Conservation (phyloP, 2,888 invertebrate genomes). For the Calameuta filiformis region DNA sequence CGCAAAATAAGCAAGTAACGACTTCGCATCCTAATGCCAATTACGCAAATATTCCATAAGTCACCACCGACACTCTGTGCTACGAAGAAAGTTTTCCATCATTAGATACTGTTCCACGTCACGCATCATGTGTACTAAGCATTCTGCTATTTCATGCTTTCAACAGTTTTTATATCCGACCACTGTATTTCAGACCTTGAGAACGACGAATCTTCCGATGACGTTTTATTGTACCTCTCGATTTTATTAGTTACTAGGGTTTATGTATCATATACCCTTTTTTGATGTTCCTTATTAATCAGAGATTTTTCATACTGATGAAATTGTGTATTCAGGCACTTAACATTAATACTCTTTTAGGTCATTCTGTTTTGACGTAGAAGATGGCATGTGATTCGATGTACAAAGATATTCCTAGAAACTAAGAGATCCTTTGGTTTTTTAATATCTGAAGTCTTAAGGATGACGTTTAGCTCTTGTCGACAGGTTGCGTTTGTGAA, state of each 20-base stretch:
- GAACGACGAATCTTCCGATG: neutral
- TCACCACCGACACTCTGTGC: neutral
- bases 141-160: neutral
- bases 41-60: conserved; percentile 14
- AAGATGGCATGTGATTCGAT: neutral
- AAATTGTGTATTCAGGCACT: neutral
- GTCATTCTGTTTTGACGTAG: neutral
- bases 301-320: neutral
- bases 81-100: conserved; percentile 8
- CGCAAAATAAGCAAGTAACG: conserved; percentile 14
- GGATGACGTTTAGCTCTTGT: neutral
- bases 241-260: neutral
- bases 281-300: neutral
- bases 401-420: neutral
- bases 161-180: neutral
- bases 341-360: neutral
- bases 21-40: conserved; percentile 20
- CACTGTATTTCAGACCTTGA: neutral
- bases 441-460: neutral
- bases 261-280: neutral
- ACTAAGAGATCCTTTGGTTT: neutral
- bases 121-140: neutral
- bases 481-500: neutral
- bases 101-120: neutral
- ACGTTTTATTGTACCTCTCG: neutral